A percentile compares a stretch with the other conserved stretches of the same genome.
phyloP scores from a whole-genome alignment of 2,113 vertebrate genomes.

The Corvus moneduloides region DNA sequence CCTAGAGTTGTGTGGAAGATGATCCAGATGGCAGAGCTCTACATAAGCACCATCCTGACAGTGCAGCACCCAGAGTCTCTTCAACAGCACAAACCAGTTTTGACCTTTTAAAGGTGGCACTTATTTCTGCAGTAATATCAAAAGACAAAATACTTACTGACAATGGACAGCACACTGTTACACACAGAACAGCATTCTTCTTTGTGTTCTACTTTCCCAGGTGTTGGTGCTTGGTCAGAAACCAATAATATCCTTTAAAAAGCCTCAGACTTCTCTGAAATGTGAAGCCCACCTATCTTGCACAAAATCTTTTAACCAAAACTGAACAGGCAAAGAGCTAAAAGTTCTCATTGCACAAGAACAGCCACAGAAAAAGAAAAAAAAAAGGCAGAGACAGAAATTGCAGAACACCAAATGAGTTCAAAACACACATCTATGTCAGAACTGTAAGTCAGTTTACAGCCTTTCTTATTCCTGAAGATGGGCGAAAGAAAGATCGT shows the following conservation, averaged over 20 bases:
- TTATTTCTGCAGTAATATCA: background rate
- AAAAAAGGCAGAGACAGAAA: background rate
- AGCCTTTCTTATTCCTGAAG: background rate
- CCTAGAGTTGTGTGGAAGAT: background rate
- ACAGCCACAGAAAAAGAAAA: background rate
- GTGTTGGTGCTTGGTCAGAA: background rate
- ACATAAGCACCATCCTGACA: background rate
- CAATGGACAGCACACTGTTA: background rate
- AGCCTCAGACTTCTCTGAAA: background rate
- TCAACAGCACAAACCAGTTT: background rate
- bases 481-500: background rate
- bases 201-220: background rate
- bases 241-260: background rate
- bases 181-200: background rate
- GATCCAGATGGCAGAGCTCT: background rate
- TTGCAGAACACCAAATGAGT: background rate
- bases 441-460: background rate
- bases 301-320: conserved; percentile 2
- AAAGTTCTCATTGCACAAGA: background rate
- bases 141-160: background rate
- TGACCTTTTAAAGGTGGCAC: background rate
- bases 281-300: background rate
- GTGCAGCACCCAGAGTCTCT: background rate
- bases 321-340: background rate
- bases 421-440: background rate